Evolutionary conservation across 2,888 invertebrate genomes (phyloP).

Genomic region (Opisthograptis luteolata): DNA sequence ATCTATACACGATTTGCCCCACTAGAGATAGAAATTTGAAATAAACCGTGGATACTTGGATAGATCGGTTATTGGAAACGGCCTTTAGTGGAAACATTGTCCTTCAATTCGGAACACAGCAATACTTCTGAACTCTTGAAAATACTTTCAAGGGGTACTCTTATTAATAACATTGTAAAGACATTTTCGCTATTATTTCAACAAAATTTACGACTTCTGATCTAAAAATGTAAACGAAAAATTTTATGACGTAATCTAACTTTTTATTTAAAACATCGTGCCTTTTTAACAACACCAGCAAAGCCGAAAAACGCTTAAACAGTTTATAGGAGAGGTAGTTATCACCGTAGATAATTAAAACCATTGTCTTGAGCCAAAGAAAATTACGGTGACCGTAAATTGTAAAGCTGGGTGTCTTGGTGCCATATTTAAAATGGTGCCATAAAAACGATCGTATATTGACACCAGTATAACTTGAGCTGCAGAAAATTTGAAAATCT

Average conservation of each 20-base stretch:
- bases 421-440: constrained; percentile 79
- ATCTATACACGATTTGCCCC: too few species aligned
- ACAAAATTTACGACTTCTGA: constrained; percentile 10
- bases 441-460: constrained; percentile 69
- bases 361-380: constrained; percentile 69
- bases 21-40: too few species aligned
- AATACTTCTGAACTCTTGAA: too few species aligned
- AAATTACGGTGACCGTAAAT: constrained; percentile 77
- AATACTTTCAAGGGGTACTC: too few species aligned
- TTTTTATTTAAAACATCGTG: constrained; percentile 40
- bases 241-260: constrained; percentile 38
- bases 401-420: constrained; percentile 63
- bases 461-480: constrained; percentile 47
- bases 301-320: constrained; percentile 58
- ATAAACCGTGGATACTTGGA: too few species aligned
- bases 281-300: constrained; percentile 56
- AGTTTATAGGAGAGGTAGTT: constrained; percentile 69
- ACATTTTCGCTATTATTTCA: not conserved
- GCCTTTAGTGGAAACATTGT: too few species aligned
- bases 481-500: not conserved
- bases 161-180: not conserved
- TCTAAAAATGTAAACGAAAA: constrained; percentile 30
- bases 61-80: too few species aligned
- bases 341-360: constrained; percentile 79
- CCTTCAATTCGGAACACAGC: too few species aligned